phyloP scores from a whole-genome alignment of 2,113 vertebrate species.

The Notarius lentiginosus region DNA sequence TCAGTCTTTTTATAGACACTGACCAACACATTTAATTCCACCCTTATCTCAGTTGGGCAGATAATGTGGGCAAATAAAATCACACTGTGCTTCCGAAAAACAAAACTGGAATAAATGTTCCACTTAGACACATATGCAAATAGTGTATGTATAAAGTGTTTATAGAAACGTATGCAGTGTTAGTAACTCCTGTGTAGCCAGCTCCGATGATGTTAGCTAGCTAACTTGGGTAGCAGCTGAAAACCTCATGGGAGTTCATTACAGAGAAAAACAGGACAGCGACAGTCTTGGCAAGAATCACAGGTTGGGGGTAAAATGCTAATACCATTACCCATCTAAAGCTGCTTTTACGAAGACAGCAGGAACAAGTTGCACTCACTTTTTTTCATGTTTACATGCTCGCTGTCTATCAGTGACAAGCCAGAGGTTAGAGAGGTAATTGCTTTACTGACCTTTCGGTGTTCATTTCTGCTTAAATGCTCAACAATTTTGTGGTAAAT shows the following conservation, averaged over 20 bases:
- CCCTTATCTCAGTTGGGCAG: not conserved
- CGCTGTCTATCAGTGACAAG: too few species aligned
- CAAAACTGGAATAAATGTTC: not conserved
- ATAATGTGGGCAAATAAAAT: not conserved
- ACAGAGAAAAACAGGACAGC: not conserved
- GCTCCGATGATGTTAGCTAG: not conserved
- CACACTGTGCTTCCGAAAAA: not conserved
- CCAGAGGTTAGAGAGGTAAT: too few species aligned
- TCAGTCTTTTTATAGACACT: not conserved
- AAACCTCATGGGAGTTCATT: not conserved
- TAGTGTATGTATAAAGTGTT: not conserved
- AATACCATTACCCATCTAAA: not conserved
- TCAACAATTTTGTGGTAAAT: too few species aligned
- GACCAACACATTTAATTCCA: not conserved
- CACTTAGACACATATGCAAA: not conserved
- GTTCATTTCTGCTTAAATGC: too few species aligned
- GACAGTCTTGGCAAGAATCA: not conserved
- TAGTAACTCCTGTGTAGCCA: not conserved
- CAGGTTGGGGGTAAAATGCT: not conserved
- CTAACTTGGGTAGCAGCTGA: not conserved
- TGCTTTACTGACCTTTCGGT: too few species aligned
- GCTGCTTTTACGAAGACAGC: too few species aligned
- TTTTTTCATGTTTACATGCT: too few species aligned
- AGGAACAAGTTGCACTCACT: too few species aligned
- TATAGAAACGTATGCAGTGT: not conserved